Base-by-base conservation (phyloP, 1,140 invertebrate genomes). In the Aphidius gifuensis region DNA sequence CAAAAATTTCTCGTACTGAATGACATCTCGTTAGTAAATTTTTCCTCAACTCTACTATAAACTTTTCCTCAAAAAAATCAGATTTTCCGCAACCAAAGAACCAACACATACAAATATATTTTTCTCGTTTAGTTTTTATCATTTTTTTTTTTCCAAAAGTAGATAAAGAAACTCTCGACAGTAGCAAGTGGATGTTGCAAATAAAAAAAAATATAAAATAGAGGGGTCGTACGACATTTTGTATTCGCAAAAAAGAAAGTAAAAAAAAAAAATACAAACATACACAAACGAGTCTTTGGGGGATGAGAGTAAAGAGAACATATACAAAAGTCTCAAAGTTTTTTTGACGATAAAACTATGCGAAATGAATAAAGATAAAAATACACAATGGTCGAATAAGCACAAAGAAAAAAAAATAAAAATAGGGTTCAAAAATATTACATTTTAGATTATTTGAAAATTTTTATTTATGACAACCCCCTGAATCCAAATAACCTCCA, bases 321-420 rank as follows among this genome's bases (percentile, higher is more conserved):
- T 16, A 16, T 11, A 23, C 47, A 21, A 58, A 59, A 21, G 40
- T 43, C 9, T 42, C 44, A 51, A 61, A 60, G 23, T 66, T 58
- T 64, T 62, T 32, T 56, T 56, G 46, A 47, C 61, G 67, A 68
- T 73, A 69, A 70, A 76, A 71, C 68, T 71, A 71, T 76, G 71
- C 70, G 70, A 74, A 77, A 73, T 72, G 73, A 72, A 70, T 70
- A 67, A 70, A 74, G 73, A 75, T 77, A 74, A 66, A 66, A 75
- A 73, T 72, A 55, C 23, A 61, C n/a, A 38, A 44, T 21, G 46
- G 56, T 58, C 45, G 9, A 32, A 51, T 51, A 38, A 32, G 4
- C 23, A 32, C 23, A 32, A 32, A 32, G 50, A 23, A 6, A 64
- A 70, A 69, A 68, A 60, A 66, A 48, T 58, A 48, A 44, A 44